phyloP scores from a whole-genome alignment of 2,797 vertebrate species.

The Octomys mimax region DNA sequence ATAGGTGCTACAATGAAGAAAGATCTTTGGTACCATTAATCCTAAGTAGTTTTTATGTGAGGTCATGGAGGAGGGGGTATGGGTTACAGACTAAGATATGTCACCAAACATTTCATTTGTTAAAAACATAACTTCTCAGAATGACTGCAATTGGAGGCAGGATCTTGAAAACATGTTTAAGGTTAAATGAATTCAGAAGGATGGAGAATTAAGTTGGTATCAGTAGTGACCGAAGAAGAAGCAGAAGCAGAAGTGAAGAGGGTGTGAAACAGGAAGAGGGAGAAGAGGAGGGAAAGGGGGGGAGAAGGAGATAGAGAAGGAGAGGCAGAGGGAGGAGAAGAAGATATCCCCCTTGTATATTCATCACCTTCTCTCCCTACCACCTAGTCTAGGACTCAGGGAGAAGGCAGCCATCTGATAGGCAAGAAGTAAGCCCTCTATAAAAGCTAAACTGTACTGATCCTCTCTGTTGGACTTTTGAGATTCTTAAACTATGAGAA shows the following conservation, averaged over 20 bases:
- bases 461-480: not conserved
- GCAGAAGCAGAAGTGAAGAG: no score
- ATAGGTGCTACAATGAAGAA: no score
- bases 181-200: not conserved
- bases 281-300: no score
- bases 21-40: not conserved
- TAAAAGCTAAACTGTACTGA: not conserved
- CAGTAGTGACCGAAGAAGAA: no score
- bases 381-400: not conserved
- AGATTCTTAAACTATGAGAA: not conserved
- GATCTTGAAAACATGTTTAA: not conserved
- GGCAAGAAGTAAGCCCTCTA: no score
- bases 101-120: not conserved
- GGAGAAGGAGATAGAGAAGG: no score
- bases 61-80: no score
- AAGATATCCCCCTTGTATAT: not conserved
- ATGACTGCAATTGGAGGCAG: not conserved
- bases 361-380: not conserved
- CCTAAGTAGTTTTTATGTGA: not conserved
- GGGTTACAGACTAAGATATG: not conserved
- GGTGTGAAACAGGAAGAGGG: no score
- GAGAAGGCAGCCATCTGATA: not conserved
- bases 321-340: no score
- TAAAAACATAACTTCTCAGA: not conserved
- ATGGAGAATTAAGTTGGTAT: not conserved